phyloP scores from a whole-genome alignment of 2,113 vertebrate species.

The Trichechus manatus region DNA sequence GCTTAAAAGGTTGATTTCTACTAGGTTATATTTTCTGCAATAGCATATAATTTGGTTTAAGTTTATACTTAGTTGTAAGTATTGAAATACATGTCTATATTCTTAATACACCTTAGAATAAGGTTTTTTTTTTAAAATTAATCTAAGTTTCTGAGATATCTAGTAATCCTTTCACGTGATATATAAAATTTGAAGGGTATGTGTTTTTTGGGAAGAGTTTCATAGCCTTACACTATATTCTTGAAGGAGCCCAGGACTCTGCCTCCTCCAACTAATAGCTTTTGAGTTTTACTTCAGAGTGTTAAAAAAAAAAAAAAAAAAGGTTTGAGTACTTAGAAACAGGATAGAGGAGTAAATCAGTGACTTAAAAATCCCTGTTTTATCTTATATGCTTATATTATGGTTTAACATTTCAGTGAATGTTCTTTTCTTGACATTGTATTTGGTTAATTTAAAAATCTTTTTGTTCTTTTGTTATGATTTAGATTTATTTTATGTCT shows the following conservation, averaged over 20 bases:
- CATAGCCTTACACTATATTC: background rate
- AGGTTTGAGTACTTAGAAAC: background rate
- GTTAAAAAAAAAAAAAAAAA: background rate
- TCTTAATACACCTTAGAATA: background rate
- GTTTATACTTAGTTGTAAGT: background rate
- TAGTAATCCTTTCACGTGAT: background rate
- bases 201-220: constrained; percentile 2
- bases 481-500: background rate
- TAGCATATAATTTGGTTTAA: background rate
- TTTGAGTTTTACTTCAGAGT: background rate
- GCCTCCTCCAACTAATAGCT: background rate
- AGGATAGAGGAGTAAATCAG: background rate
- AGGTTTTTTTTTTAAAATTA: background rate
- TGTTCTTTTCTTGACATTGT: background rate
- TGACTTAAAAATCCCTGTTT: background rate
- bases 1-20: constrained; percentile 70
- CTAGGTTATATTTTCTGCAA: background rate
- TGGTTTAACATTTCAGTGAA: background rate
- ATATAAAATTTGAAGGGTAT: background rate
- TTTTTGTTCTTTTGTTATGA: background rate
- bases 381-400: background rate
- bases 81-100: background rate
- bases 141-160: background rate
- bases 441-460: too few species aligned
- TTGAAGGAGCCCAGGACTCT: background rate